phyloP scores from a whole-genome alignment of 2,888 invertebrate genomes.

The Odontomyia ornata region DNA sequence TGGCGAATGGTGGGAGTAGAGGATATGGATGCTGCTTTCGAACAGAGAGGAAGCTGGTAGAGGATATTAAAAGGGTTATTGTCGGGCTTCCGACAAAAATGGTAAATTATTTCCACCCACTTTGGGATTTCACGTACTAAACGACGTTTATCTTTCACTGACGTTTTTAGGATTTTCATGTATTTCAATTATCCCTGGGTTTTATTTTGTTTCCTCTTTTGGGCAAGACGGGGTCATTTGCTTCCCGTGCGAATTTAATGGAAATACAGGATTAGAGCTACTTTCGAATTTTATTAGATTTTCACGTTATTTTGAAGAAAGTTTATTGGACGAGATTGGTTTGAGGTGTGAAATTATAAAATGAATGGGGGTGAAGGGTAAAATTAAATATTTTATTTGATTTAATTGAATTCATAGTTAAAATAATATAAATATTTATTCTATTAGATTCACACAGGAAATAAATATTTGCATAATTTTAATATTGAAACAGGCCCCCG shows the following conservation, averaged over 20 bases:
- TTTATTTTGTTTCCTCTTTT: constrained; percentile 32
- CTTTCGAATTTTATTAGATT: constrained; percentile 32
- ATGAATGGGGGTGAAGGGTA: no score
- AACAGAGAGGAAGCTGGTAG: neutral
- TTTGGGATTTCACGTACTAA: constrained; percentile 51
- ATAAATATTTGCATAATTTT: no score
- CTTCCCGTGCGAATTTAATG: constrained; percentile 2
- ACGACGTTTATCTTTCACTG: constrained; percentile 52
- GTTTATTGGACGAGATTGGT: no score
- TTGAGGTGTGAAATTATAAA: no score
- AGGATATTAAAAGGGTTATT: constrained; percentile 35
- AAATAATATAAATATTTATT: no score
- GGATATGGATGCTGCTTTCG: neutral
- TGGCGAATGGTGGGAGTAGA: neutral
- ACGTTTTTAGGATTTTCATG: constrained; percentile 52
- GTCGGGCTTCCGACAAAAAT: neutral
- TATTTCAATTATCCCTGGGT: constrained; percentile 51
- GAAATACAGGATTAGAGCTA: constrained; percentile 12
- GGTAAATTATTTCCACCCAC: constrained; percentile 49
- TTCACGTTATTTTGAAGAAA: no score
- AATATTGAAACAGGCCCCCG: no score
- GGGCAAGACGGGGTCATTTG: neutral
- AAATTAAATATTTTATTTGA: no score
- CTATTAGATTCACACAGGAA: no score
- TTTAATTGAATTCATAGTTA: no score